These are phyloP conservation scores for Tetranychus piercei DNA, from an alignment of 2,888 invertebrate genomes.

Conservation along the genomic window DNA sequence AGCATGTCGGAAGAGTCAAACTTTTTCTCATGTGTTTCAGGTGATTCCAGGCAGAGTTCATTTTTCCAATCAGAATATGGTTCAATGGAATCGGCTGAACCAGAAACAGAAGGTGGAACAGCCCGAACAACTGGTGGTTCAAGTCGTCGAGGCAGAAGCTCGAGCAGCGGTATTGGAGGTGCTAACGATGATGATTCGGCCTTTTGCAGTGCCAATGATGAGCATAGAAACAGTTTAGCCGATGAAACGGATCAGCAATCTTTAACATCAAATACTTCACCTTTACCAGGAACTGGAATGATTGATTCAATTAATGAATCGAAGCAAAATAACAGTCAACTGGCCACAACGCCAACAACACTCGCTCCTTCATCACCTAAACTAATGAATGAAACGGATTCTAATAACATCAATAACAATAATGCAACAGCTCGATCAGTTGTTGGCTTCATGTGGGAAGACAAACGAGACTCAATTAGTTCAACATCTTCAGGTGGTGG, in stretches of 20 bases:
- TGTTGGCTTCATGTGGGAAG: neutral
- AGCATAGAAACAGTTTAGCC: constrained; percentile 8
- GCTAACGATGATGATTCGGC: constrained; percentile 13
- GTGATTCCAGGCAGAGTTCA: constrained; percentile 24
- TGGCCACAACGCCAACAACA: neutral
- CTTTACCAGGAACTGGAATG: neutral
- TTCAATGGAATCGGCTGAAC: constrained; percentile 24
- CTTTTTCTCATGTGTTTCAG: constrained; percentile 24
- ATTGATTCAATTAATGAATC: neutral
- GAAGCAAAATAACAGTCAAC: neutral
- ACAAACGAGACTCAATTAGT: constrained; percentile 11
- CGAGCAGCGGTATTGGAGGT: neutral
- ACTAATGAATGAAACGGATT: neutral
- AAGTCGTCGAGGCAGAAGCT: neutral
- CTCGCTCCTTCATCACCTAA: neutral
- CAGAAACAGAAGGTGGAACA: constrained; percentile 18
- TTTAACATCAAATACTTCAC: constrained; percentile 12
- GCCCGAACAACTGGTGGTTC: neutral
- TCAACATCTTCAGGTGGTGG: constrained; percentile 10
- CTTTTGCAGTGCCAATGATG: constrained; percentile 17
- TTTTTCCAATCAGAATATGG: constrained; percentile 25
- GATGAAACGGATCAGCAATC: constrained; percentile 17
- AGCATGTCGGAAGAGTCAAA: constrained; percentile 26
- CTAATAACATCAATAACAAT: neutral
- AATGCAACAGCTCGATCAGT: neutral